A percentile compares a stretch with the other conserved stretches of the same genome.
Conservation (phyloP, 2,888 invertebrate species). For the Drosophila hamatofila region DNA sequence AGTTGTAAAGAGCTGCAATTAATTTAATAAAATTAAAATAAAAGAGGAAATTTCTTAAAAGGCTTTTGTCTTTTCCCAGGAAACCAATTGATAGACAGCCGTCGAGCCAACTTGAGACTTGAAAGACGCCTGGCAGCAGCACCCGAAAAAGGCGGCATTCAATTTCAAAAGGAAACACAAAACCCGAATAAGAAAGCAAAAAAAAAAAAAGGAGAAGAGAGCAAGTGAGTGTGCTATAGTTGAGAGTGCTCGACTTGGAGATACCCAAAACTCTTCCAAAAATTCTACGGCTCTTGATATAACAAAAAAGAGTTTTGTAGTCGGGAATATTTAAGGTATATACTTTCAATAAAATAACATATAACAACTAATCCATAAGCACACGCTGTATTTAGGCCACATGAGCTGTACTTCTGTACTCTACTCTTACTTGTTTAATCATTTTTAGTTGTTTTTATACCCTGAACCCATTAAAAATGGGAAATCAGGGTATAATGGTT, state of each 20-base stretch:
- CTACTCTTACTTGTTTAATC: no score
- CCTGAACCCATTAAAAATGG: no score
- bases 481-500: no score
- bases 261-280: neutral
- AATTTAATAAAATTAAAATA: conserved; percentile 38
- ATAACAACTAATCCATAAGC: no score
- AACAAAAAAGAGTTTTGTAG: neutral
- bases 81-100: conserved; percentile 37
- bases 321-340: no score
- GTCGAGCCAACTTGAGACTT: conserved; percentile 26
- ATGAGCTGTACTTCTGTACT: no score
- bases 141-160: conserved; percentile 19
- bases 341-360: no score
- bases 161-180: conserved; percentile 48
- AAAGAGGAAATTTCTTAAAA: conserved; percentile 7
- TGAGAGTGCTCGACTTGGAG: neutral
- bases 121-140: conserved; percentile 21
- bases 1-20: conserved; percentile 40
- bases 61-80: conserved; percentile 19
- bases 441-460: no score
- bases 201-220: neutral
- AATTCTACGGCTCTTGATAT: neutral
- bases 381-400: no score
- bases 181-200: neutral
- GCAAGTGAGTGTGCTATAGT: neutral